phyloP scores from a whole-genome alignment of 1,140 invertebrate genomes.

The Drosophila sulfurigaster region DNA sequence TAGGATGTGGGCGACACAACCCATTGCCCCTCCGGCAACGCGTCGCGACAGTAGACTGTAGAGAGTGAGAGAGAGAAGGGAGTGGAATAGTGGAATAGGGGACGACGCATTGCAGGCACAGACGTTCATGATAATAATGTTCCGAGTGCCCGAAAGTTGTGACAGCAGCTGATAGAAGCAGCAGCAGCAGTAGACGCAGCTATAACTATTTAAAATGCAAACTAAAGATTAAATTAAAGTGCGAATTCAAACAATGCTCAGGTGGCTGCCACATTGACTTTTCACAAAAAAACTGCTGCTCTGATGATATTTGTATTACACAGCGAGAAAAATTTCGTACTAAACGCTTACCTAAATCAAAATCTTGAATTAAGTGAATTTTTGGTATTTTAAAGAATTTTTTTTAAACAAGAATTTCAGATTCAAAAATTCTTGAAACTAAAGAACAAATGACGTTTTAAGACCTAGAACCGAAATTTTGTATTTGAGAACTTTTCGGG shows the following conservation, averaged over 20 bases:
- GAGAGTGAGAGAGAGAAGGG: constrained; percentile 8
- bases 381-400: no score
- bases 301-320: constrained; percentile 21
- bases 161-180: constrained; percentile 6
- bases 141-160: constrained; percentile 17
- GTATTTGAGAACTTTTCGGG: no score
- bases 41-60: constrained; percentile 35
- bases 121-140: constrained; percentile 39
- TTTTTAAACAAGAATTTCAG: no score
- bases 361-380: no score
- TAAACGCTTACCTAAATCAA: no score
- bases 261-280: not conserved
- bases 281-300: not conserved
- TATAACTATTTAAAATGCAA: constrained; percentile 10
- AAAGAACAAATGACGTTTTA: no score
- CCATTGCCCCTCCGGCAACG: constrained; percentile 33
- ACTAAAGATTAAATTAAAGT: constrained; percentile 15
- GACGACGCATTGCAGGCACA: constrained; percentile 19
- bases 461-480: no score
- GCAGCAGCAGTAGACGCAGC: not conserved
- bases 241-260: not conserved
- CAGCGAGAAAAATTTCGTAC: no score
- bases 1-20: constrained; percentile 6
- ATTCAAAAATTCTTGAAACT: no score
- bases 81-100: not conserved